Evolutionary conservation across 2,888 invertebrate species (phyloP).

Genomic region (Tetragonisca angustula): DNA sequence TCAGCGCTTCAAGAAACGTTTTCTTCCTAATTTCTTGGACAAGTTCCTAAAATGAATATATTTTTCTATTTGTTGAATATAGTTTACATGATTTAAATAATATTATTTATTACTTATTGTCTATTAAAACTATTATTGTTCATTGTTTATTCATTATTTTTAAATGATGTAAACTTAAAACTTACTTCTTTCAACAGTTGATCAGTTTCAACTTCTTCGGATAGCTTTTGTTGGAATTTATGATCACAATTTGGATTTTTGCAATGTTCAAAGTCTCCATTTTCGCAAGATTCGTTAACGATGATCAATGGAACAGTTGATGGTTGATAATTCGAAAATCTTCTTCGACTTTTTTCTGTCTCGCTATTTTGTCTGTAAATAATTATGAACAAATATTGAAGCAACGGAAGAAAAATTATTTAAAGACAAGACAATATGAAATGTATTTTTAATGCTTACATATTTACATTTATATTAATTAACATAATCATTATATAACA

Average conservation of each 20-base stretch:
- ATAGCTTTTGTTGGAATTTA: neutral
- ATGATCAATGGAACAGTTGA: slow-evolving; percentile 53
- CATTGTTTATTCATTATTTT: neutral
- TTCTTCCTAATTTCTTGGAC: neutral
- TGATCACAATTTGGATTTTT: slow-evolving; percentile 44
- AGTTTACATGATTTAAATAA: no score
- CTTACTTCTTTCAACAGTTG: slow-evolving; percentile 57
- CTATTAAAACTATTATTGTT: neutral
- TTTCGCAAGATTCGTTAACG: slow-evolving; percentile 66
- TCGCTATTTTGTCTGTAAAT: slow-evolving; percentile 63
- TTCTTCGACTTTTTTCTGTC: slow-evolving; percentile 59
- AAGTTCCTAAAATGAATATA: slow-evolving; percentile 8
- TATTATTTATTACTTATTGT: neutral
- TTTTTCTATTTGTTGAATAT: neutral
- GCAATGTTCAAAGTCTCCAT: slow-evolving; percentile 12
- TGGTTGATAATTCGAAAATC: slow-evolving; percentile 48
- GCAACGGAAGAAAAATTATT: no score
- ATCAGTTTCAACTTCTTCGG: slow-evolving; percentile 22
- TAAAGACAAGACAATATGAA: no score
- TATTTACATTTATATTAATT: neutral
- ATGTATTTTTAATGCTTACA: neutral
- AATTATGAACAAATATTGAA: neutral
- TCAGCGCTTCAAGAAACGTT: slow-evolving; percentile 85
- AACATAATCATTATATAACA: neutral
- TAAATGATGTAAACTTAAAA: neutral